These are phyloP conservation scores for Dromiciops gliroides DNA, from an alignment of 2,113 vertebrate genomes.

Conservation along the genomic window DNA sequence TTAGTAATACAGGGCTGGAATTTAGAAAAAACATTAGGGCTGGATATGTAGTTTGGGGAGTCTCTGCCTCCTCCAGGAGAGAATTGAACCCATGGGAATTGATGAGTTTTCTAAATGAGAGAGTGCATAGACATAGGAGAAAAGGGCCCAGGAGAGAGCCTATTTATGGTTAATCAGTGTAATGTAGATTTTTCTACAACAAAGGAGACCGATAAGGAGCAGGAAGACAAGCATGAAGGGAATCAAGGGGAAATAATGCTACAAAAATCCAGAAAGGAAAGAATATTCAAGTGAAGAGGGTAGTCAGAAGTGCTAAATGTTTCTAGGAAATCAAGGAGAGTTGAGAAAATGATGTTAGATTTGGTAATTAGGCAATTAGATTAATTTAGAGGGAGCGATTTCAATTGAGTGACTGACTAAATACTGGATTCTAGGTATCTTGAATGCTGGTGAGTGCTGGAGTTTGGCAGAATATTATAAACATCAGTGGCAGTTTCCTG, in stretches of 20 bases:
- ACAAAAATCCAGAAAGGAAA: background rate
- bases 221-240: background rate
- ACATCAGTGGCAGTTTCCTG: background rate
- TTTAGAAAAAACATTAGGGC: background rate
- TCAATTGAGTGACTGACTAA: background rate
- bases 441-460: background rate
- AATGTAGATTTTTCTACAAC: background rate
- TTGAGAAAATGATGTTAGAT: background rate
- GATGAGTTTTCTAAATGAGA: background rate
- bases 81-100: background rate
- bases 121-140: background rate
- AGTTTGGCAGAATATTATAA: background rate
- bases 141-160: background rate
- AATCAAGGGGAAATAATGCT: background rate
- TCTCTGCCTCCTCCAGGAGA: background rate
- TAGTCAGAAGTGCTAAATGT: background rate
- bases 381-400: background rate
- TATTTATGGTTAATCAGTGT: background rate
- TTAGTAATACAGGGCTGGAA: background rate
- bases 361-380: background rate
- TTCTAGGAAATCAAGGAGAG: background rate
- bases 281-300: background rate
- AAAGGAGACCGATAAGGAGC: background rate
- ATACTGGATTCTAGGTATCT: background rate
- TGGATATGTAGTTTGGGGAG: background rate